Evolutionary conservation across 2,797 vertebrate species (phyloP), one percentile per base, ranked within the genome.

Genomic region (Danio choprae): DNA sequence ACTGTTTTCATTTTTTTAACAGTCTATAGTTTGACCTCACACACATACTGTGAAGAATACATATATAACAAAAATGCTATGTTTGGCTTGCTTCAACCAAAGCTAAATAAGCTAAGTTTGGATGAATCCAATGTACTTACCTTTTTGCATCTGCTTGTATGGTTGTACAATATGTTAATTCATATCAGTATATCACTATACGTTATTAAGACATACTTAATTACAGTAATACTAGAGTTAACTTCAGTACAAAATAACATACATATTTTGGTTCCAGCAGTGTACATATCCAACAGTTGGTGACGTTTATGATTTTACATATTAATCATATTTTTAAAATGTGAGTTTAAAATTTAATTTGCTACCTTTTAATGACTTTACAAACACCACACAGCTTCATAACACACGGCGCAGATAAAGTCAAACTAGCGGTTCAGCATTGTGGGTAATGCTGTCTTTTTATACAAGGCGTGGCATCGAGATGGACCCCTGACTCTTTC

Each of bases 391-490:
- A 55, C 1, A n/a, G 12, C 6, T 2, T 2, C 4, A 7, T 7
- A 7, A 12, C 44, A 7, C 44, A 46, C 44, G 11, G n/a, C n/a
- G n/a, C n/a, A 67, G 16, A 48, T 43, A 38, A 18, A 6, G 5
- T 56, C 46, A 41, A 69, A 41, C 7, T 1, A 15, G 53, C 29
- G 9, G 43, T 48, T 40, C 16, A 46, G 81, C 38, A 79, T 85
- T 71, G 48, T 86, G 89, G 91, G 89, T 86, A 85, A 86, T 86
- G 87, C 84, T 89, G 90, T 91, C 43, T 86, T 86, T 82, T 67
- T 9, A 44, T n/a, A 3, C 18, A 87, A 91, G 91, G 90, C 88
- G 91, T 90, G 91, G 90, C 89, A 86, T 79, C 48, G 73, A 53
- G 16, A 68, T 46, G 79, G 46, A 72, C 62, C 62, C 67, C 41